Evolutionary conservation across 2,113 vertebrate genomes (phyloP), one percentile per base, ranked within the genome.

Genomic region (Nibea albiflora): DNA sequence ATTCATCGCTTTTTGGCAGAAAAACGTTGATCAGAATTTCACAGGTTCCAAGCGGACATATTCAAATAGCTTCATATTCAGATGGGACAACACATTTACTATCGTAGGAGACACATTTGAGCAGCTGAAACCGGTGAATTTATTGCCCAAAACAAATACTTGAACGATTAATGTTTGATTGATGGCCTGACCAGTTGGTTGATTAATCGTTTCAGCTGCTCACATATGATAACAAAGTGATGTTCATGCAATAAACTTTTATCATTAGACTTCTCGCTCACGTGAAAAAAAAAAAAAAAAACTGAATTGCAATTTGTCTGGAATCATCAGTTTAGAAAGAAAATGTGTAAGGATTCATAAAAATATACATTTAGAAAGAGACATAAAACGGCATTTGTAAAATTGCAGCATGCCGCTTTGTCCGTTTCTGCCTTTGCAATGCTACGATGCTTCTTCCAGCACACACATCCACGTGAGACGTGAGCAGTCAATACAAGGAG

Each of bases 401-500:
- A 39, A 39, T 9, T 39, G 35, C 35, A 39, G 8, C 35, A 39
- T 39, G 35, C 35, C 8, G 35, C 7, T 39, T 39, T 39, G 0
- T 53, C 35, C n/a, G 73, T 17, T 8, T 20, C 2, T 1, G 10
- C 17, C 11, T 49, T 70, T 20, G 16, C 12, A 65, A 12, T 39
- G 49, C 49, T 66, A 17, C 46, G 39, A 42, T 65, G 24, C 10
- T 47, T 78, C 56, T 26, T 75, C 14, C n/a, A 14, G 2, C 54
- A 24, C 39, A 4, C 28, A 66, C 22, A 71, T 66, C 54, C 56
- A 74, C 28, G 10, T 61, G 2, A 47, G 68, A 17, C 46, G 22
- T 46, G 4, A 60, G 47, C 39, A 53, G 44, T 44, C n/a, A 16
- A 62, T 28, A 74, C 52, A 20, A 65, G 54, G n/a, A 65, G 63